Conservation (phyloP, 92 coral and sea anemone species). For the Pocillopora meandrina region DNA sequence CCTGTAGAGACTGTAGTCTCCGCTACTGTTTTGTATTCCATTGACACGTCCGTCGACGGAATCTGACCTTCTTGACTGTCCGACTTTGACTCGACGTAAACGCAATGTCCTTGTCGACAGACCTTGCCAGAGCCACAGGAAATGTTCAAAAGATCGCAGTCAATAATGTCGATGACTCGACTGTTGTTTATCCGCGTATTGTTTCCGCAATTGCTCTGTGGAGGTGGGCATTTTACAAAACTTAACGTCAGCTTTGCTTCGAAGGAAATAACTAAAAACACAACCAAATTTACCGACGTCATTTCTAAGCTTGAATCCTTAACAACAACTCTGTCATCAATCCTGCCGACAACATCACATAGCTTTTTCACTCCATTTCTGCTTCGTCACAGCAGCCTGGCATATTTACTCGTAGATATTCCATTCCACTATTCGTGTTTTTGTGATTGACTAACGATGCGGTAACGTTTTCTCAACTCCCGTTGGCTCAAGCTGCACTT, state of each 20-base stretch:
- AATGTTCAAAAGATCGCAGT: slow-evolving; percentile 10
- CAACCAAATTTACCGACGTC: not conserved
- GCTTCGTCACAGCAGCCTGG: slow-evolving; percentile 11
- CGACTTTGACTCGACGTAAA: not conserved
- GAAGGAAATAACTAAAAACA: not conserved
- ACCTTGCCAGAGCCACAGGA: slow-evolving; percentile 28
- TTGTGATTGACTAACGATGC: slow-evolving; percentile 31
- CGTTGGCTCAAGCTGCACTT: slow-evolving; percentile 15
- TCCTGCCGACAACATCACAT: not conserved
- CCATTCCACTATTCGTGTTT: not conserved
- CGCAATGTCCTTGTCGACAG: slow-evolving; percentile 33
- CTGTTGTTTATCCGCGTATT: not conserved
- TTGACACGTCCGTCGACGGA: not conserved
- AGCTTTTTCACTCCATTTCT: not conserved
- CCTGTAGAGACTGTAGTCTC: not conserved
- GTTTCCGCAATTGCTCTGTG: not conserved
- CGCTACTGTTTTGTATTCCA: not conserved
- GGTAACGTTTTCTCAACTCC: slow-evolving; percentile 1
- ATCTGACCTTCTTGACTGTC: not conserved
- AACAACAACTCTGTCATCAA: not conserved
- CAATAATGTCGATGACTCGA: not conserved
- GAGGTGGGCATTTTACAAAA: not conserved
- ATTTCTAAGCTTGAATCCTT: not conserved
- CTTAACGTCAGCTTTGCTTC: not conserved
- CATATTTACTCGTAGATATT: slow-evolving; percentile 11